Base-by-base conservation (phyloP, 2,797 vertebrate genomes). In the Chelidonichthys spinosus region DNA sequence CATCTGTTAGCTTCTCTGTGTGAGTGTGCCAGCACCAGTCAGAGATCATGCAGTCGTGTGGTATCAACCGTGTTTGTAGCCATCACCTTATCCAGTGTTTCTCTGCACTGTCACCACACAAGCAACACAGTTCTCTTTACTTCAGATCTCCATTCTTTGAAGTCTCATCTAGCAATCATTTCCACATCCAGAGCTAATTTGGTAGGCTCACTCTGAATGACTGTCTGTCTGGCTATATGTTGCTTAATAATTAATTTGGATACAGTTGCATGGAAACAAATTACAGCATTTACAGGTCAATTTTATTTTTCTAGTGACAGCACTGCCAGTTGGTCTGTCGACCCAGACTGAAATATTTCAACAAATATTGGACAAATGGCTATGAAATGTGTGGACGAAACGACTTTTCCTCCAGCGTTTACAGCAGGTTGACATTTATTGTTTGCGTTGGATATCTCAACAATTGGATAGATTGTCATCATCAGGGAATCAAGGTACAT, bases 1-100 rank as follows among this genome's bases (percentile, higher is more conserved):
- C 58, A 76, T 83, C 72, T 72, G 55, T 69, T 55, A 32, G 47
- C 53, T 33, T 68, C 55, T 62, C 46, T 44, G 42, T 44, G 37
- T 39, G 42, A 40, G 35, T 25, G 54, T 46, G 52, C 17, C n/a
- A 46, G 32, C 7, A 58, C 18, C 18, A 50, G 25, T 52, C 18
- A 35, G 3, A 36, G 3, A 52, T 70, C 15, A 25, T 17, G 47
- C 33, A 56, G 15, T n/a, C 33, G 18, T 49, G 47, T 43, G 14
- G n/a, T 15, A 54, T 58, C 61, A 44, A 15, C 49, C 7, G 7
- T 36, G 32, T 55, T n/a, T 36, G 7, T 8, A 33, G 42, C 36
- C 50, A 7, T 59, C 33, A 40, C 25, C 11, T 5, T 50, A 7
- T n/a, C 44, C 17, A 66, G n/a, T 43, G 35, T 8, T 17, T 53